Evolutionary conservation across 2,888 invertebrate species (phyloP).

Genomic region (Sphinx pinastri): DNA sequence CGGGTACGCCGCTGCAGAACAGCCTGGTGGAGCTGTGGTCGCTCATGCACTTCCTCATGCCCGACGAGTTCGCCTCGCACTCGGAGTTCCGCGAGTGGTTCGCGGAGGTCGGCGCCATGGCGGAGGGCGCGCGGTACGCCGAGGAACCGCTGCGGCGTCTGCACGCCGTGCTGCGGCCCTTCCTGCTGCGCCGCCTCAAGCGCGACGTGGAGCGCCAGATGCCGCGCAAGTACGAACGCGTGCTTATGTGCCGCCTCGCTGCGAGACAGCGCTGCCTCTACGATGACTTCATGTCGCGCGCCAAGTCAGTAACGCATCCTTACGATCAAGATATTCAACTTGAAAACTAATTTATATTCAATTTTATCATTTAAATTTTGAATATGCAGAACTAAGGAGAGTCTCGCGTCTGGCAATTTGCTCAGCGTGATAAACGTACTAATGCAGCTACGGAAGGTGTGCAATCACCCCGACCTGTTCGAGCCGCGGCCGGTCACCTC

Average conservation of each 20-base stretch:
- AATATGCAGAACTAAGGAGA: slow-evolving; percentile 92
- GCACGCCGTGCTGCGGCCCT: slow-evolving; percentile 92
- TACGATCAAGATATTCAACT: neutral
- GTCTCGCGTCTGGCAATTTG: slow-evolving; percentile 95
- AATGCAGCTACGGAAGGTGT: slow-evolving; percentile 98
- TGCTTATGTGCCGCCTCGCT: slow-evolving; percentile 96
- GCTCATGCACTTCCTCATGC: slow-evolving; percentile 99
- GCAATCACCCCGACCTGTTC: slow-evolving; percentile 99
- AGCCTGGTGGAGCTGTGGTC: slow-evolving; percentile 99
- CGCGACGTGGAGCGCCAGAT: slow-evolving; percentile 98
- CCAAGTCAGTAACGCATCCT: slow-evolving; percentile 87
- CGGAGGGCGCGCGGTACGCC: slow-evolving; percentile 59
- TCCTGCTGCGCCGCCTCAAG: slow-evolving; percentile 95
- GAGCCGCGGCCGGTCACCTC: slow-evolving; percentile 97
- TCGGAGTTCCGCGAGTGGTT: slow-evolving; percentile 99
- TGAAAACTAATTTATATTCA: slow-evolving; percentile 13
- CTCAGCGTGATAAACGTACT: slow-evolving; percentile 97
- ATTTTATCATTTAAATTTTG: neutral
- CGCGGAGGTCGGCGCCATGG: slow-evolving; percentile 91
- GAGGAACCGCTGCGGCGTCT: slow-evolving; percentile 68
- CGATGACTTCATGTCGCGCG: slow-evolving; percentile 99
- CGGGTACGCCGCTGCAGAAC: slow-evolving; percentile 98
- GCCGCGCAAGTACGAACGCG: slow-evolving; percentile 97
- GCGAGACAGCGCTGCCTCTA: slow-evolving; percentile 98
- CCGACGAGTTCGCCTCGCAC: slow-evolving; percentile 97